phyloP scores from a whole-genome alignment of 2,888 invertebrate species.

The Trichopoda pennipes region DNA sequence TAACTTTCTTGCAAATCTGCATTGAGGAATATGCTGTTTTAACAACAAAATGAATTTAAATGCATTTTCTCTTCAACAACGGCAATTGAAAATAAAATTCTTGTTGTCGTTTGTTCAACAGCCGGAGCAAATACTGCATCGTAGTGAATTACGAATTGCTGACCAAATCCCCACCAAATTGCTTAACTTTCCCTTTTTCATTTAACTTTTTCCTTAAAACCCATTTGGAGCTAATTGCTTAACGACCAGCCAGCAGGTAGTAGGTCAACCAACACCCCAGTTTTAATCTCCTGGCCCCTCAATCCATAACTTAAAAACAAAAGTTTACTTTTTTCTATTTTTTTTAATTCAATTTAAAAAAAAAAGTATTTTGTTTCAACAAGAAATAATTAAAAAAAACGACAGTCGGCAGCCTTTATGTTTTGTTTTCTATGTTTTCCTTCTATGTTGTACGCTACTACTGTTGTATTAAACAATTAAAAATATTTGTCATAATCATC shows the following conservation, averaged over 20 bases:
- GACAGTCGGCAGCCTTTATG: too few relatives aligned
- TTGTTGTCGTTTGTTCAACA: neutral
- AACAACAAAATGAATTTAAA: conserved; percentile 7
- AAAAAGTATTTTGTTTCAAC: too few relatives aligned
- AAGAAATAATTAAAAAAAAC: too few relatives aligned
- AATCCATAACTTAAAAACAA: too few relatives aligned
- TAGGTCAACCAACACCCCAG: conserved; percentile 27
- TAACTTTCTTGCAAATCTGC: neutral
- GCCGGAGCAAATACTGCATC: conserved; percentile 17
- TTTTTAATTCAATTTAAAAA: too few relatives aligned
- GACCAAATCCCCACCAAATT: conserved; percentile 19
- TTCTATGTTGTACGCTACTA: conserved; percentile 2
- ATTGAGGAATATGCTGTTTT: conserved; percentile 19
- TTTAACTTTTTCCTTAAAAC: conserved; percentile 30
- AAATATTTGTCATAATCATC: conserved; percentile 8
- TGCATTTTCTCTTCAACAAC: conserved; percentile 6
- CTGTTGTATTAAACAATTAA: conserved; percentile 27
- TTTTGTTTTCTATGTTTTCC: too few relatives aligned
- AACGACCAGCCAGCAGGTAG: neutral
- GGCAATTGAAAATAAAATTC: conserved; percentile 1
- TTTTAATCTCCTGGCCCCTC: conserved; percentile 8
- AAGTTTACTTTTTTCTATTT: too few relatives aligned
- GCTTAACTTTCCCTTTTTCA: conserved; percentile 13
- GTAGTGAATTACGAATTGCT: conserved; percentile 27
- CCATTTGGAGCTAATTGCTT: conserved; percentile 40